A percentile compares a stretch with the other conserved stretches of the same genome.
Conservation (phyloP, 2,888 invertebrate species). For the Timema podura region DNA sequence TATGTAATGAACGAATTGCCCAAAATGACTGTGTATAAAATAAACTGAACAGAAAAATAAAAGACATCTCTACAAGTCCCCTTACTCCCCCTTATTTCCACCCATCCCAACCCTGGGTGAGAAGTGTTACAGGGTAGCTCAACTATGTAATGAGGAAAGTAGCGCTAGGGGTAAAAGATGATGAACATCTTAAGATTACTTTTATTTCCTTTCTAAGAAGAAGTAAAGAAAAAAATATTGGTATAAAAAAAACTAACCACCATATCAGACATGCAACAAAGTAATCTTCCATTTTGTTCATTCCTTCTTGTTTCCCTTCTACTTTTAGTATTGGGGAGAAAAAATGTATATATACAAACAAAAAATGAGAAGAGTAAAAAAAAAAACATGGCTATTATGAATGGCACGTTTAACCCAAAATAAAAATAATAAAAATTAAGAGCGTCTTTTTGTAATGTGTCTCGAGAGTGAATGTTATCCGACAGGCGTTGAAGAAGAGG, state of each 20-base stretch:
- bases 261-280: constrained; percentile 16
- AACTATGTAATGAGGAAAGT: constrained; percentile 17
- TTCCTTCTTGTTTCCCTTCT: neutral
- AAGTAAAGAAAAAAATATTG: too few relatives aligned
- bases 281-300: constrained; percentile 14
- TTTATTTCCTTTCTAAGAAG: constrained; percentile 11
- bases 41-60: constrained; percentile 5
- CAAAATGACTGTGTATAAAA: constrained; percentile 10
- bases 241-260: constrained; percentile 12
- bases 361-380: too few relatives aligned
- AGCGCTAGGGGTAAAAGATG: constrained; percentile 15
- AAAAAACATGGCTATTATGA: too few relatives aligned
- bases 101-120: constrained; percentile 1
- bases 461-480: too few relatives aligned
- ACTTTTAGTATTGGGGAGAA: neutral
- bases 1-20: constrained; percentile 13
- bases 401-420: too few relatives aligned
- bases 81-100: neutral
- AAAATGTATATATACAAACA: too few relatives aligned
- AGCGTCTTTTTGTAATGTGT: too few relatives aligned
- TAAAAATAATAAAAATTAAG: too few relatives aligned
- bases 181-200: constrained; percentile 15
- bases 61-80: constrained; percentile 7
- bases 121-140: constrained; percentile 14
- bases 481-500: too few relatives aligned